Evolutionary conservation across 2,888 invertebrate species (phyloP).

Genomic region (Reticulitermes lucifugus): DNA sequence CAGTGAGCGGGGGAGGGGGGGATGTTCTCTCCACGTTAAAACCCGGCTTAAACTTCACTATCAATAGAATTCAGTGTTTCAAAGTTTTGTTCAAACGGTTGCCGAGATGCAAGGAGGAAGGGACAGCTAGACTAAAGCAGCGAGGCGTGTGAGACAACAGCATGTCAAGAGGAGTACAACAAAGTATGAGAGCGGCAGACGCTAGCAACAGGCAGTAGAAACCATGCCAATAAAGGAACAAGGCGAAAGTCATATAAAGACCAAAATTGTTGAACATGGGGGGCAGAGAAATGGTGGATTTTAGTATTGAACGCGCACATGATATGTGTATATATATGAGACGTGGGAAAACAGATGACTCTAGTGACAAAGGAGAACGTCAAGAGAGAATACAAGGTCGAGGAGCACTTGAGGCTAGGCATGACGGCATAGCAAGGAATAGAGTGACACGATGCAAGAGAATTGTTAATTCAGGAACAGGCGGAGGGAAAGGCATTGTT

Average conservation of each 20-base stretch:
- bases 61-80: slow-evolving; percentile 6
- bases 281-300: background rate
- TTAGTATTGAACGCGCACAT: background rate
- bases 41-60: background rate
- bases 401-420: background rate
- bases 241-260: background rate
- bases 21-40: background rate
- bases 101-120: background rate
- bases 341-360: background rate
- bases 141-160: background rate
- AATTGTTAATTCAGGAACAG: background rate
- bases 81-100: slow-evolving; percentile 13
- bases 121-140: background rate
- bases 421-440: background rate
- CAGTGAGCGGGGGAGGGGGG: background rate
- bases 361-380: background rate
- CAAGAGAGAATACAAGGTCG: background rate
- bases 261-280: background rate
- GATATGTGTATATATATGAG: background rate
- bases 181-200: background rate
- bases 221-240: background rate
- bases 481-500: too few relatives aligned
- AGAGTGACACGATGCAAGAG: background rate
- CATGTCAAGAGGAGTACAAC: background rate
- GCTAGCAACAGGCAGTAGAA: background rate